These are phyloP conservation scores for Terebella lapidaria DNA, from an alignment of 2,888 invertebrate genomes.

Conservation along the genomic window DNA sequence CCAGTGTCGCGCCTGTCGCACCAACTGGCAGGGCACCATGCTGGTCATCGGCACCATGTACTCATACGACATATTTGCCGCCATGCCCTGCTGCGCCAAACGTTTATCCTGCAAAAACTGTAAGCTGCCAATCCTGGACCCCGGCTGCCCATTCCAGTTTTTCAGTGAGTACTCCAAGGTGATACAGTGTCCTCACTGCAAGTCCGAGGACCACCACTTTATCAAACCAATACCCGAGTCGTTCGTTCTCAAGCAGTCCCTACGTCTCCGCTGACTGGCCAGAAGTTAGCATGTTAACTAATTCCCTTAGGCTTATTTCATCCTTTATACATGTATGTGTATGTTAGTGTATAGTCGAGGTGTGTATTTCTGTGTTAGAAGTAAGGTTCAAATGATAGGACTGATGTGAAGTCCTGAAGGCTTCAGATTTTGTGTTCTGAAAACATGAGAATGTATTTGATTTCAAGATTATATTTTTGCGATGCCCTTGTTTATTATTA, in stretches of 20 bases:
- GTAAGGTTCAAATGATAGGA: too few species aligned
- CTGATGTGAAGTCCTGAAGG: too few species aligned
- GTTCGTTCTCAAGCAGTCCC: not conserved
- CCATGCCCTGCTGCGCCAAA: conserved; percentile 91
- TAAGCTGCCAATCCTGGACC: conserved; percentile 51
- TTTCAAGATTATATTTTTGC: too few species aligned
- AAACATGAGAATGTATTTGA: too few species aligned
- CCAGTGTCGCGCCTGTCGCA: conserved; percentile 43
- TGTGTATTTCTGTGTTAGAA: too few species aligned
- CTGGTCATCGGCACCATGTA: conserved; percentile 85
- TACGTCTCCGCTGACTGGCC: too few species aligned
- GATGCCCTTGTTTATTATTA: too few species aligned
- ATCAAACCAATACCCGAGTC: conserved; percentile 70
- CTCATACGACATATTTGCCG: conserved; percentile 96
- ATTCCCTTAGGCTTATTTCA: too few species aligned
- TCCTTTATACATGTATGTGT: too few species aligned
- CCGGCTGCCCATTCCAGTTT: conserved; percentile 66
- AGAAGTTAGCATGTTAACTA: too few species aligned
- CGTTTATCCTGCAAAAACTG: conserved; percentile 91
- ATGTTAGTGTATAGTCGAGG: too few species aligned
- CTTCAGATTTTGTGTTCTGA: too few species aligned
- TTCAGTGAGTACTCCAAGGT: conserved; percentile 85
- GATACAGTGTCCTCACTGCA: conserved; percentile 86
- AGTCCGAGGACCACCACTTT: conserved; percentile 86
- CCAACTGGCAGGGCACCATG: conserved; percentile 70